Evolutionary conservation across 2,888 invertebrate species (phyloP), one percentile per base, ranked within the genome.

Genomic region (Drosophila borealis): DNA sequence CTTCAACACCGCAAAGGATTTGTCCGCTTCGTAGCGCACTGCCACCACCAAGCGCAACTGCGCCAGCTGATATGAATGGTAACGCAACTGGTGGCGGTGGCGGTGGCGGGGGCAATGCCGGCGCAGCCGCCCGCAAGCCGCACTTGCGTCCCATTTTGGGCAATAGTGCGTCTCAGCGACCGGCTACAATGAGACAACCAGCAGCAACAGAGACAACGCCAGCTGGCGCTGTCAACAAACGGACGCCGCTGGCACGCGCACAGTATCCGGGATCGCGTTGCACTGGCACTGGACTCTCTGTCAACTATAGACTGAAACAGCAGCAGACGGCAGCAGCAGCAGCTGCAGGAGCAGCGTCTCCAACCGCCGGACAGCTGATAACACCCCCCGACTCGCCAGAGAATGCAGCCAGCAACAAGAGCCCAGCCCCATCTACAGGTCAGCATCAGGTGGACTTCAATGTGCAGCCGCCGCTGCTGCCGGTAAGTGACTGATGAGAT

Each of bases 241-340:
- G 64, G 8, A 56, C 50, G 6, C 21, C 45, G 37, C 53, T 67
- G 21, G 19, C 80, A 19, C 85, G 82, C 3, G 13, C 14, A 3
- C 29, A 11, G 6, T 50, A 53, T 11, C 17, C 65, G 0, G 37
- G 45, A 19, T 2, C 51, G n/a, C 77, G 77, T n/a, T 37, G 68
- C 21, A 49, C 48, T 1, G 54, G 71, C 19, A 29, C 29, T 1
- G 41, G 44, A 21, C 25, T 50, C 19, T 88, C 85, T 3, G 85
- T 85, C 0, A 88, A 85, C 54, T 70, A 85, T 63, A 68, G 85
- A 74, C 70, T 85, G 44, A 83, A 80, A 46, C 55, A 80, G 51
- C 69, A 70, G 11, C 61, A 78, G 57, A 42, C 46, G 21, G 61
- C 78, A 51, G 14, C 54, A 17, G n/a, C 46, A 60, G 3, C 53